Evolutionary conservation across 2,888 invertebrate species (phyloP).

Genomic region (Liodrosophila aerea): DNA sequence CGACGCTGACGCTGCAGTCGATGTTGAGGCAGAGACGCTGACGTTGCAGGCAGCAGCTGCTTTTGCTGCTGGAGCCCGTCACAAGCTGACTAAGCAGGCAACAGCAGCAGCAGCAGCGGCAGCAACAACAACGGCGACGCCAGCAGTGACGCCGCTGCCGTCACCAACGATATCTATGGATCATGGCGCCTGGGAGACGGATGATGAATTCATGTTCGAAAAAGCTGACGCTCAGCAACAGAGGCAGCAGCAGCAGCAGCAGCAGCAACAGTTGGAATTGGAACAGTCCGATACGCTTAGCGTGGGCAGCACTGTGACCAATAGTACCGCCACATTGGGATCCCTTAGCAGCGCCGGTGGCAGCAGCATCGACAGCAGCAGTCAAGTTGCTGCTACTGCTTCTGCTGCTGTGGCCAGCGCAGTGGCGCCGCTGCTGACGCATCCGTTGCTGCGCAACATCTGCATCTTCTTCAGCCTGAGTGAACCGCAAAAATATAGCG

Average conservation of each 20-base stretch:
- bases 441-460: slow-evolving; percentile 77
- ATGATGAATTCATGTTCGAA: slow-evolving; percentile 81
- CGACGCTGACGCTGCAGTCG: slow-evolving; percentile 40
- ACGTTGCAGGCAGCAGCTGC: slow-evolving; percentile 58
- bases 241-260: background rate
- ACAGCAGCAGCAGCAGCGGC: slow-evolving; percentile 5
- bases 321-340: slow-evolving; percentile 77
- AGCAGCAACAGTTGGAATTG: background rate
- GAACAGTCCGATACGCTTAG: slow-evolving; percentile 53
- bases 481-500: slow-evolving; percentile 79
- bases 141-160: slow-evolving; percentile 46
- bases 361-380: slow-evolving; percentile 23
- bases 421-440: slow-evolving; percentile 46
- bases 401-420: slow-evolving; percentile 3
- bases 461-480: slow-evolving; percentile 79
- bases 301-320: slow-evolving; percentile 80
- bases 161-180: slow-evolving; percentile 72
- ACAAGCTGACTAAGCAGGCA: slow-evolving; percentile 47
- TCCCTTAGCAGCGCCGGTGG: slow-evolving; percentile 68
- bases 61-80: slow-evolving; percentile 61
- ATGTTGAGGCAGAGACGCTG: slow-evolving; percentile 42
- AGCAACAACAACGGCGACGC: slow-evolving; percentile 22
- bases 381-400: background rate
- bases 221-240: slow-evolving; percentile 40
- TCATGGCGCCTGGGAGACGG: slow-evolving; percentile 82